A percentile compares a stretch with the other conserved stretches of the same genome.
phyloP scores from a whole-genome alignment of 2,888 invertebrate species.

The Monoplex corrugatus region DNA sequence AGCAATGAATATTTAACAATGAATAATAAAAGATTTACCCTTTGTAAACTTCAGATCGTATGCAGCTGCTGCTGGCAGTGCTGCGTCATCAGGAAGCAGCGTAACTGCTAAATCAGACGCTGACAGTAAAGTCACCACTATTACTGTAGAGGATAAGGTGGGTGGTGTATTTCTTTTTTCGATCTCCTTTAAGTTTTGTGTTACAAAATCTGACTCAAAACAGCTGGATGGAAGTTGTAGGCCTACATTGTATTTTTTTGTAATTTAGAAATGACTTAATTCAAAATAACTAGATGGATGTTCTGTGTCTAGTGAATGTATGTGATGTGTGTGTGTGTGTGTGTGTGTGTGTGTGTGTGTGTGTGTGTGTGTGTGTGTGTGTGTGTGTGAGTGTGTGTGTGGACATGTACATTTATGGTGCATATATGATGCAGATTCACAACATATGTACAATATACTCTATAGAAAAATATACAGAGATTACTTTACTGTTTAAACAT shows the following conservation, averaged over 20 bases:
- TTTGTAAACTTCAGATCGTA: neutral
- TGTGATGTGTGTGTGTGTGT: no score
- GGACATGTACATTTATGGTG: neutral
- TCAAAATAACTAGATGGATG: neutral
- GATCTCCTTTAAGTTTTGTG: neutral
- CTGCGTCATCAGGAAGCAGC: neutral
- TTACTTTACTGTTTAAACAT: no score
- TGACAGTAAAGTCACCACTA: slow-evolving; percentile 13
- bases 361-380: neutral
- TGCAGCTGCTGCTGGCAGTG: neutral
- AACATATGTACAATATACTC: neutral
- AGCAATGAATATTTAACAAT: no score
- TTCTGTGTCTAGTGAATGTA: neutral
- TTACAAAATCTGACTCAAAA: neutral
- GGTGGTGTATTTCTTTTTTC: neutral
- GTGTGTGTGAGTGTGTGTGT: neutral
- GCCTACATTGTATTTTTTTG: no score
- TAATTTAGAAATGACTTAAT: no score
- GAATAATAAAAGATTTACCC: no score
- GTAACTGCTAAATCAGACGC: neutral
- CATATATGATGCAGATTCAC: neutral
- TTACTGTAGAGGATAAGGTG: slow-evolving; percentile 40
- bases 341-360: neutral
- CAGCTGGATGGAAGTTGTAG: neutral
- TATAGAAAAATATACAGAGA: slow-evolving; percentile 85